Evolutionary conservation across 2,113 vertebrate genomes (phyloP).

Genomic region (Motacilla alba): DNA sequence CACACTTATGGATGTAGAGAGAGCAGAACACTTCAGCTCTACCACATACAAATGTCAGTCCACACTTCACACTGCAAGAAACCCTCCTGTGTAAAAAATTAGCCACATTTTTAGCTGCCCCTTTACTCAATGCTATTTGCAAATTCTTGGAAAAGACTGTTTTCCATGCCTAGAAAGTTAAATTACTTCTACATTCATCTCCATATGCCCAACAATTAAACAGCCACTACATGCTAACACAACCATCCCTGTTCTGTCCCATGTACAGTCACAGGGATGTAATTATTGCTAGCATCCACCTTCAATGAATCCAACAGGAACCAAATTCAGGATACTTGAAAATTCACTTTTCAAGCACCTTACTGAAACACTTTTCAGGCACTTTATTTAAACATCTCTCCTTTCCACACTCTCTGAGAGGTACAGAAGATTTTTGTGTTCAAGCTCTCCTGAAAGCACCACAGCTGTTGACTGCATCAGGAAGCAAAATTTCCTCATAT

Average conservation of each 20-base stretch:
- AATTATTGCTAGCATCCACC: background rate
- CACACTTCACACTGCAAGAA: background rate
- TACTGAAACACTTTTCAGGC: background rate
- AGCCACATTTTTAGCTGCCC: background rate
- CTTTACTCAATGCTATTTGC: background rate
- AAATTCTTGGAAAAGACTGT: background rate
- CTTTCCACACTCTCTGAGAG: accelerated
- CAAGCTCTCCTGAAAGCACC: background rate
- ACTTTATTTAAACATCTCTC: background rate
- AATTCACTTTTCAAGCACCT: background rate
- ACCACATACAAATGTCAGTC: accelerated
- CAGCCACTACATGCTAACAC: background rate
- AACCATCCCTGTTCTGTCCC: background rate
- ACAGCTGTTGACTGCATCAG: background rate
- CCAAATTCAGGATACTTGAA: background rate
- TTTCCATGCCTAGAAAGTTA: background rate
- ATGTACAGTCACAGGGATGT: background rate
- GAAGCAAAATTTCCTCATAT: background rate
- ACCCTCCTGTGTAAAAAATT: background rate
- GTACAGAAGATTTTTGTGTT: background rate
- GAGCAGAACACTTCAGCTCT: background rate
- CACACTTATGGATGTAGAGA: accelerated
- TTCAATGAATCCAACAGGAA: background rate
- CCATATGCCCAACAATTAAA: background rate
- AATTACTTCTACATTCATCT: background rate